Conservation (phyloP, 2,888 invertebrate genomes). For the Ceriagrion tenellum region DNA sequence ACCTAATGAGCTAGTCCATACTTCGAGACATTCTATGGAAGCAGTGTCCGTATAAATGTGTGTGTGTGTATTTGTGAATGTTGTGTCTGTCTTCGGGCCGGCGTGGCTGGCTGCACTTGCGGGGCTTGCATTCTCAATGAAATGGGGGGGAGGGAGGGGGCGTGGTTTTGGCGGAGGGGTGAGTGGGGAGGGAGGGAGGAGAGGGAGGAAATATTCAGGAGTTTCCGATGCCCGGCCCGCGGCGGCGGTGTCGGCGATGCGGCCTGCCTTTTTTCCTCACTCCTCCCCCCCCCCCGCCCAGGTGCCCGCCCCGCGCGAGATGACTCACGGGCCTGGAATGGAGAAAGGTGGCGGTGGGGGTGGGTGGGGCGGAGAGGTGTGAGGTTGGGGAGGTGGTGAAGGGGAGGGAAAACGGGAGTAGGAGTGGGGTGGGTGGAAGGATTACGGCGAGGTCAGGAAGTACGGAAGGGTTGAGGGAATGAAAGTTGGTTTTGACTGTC, state of each 20-base stretch:
- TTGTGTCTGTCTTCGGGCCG: not conserved
- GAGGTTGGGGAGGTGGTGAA: not conserved
- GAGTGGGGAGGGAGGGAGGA: not conserved
- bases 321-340: slow-evolving; percentile 26
- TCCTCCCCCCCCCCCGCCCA: not conserved
- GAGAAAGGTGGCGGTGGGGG: slow-evolving; percentile 50
- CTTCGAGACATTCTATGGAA: no score
- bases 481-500: not conserved
- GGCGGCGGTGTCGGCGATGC: not conserved
- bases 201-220: not conserved
- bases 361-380: slow-evolving; percentile 70
- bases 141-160: not conserved
- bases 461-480: not conserved
- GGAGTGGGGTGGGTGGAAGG: not conserved
- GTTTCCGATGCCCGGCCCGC: slow-evolving; percentile 6
- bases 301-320: not conserved
- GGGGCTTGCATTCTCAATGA: not conserved
- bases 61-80: no score
- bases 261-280: not conserved
- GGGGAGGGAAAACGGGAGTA: not conserved
- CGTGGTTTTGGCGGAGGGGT: not conserved
- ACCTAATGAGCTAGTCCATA: no score
- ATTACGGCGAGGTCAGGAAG: not conserved
- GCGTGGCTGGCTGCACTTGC: not conserved
- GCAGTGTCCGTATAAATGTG: no score